Base-by-base conservation (phyloP, 2,888 invertebrate genomes). In the Amphiduros pacificus region DNA sequence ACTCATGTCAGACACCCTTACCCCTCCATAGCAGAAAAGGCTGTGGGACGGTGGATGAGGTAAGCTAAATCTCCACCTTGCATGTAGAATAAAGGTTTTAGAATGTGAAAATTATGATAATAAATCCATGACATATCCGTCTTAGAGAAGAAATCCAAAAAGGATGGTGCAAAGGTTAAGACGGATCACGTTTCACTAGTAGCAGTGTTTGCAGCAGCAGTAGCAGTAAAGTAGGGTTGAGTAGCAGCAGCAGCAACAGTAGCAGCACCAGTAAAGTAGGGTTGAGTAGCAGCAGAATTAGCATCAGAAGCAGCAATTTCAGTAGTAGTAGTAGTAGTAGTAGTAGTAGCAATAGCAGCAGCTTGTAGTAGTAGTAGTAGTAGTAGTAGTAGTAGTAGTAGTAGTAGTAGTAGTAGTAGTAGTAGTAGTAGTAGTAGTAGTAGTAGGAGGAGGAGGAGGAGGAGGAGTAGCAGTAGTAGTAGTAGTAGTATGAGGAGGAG, bases 11-110 rank as follows among this genome's bases (percentile, higher is more conserved):
- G 93, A 67, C 90, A 89, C 77, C 93, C 94, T 0, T 91, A 93
- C 76, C 90, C 92, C 0, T 91, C 93, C 0, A 87, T 94, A 24
- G 92, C 91, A 0, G 90, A 92, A 76, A 82, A 91, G 50, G 89
- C 91, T 0, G 90, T 88, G 71, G 94, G 94, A 5, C 73, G 67
- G 61, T 63, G 22, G 17, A 61, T 61, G 61, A 56, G 40, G 61
- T 53, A 40, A n/a, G 53, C 49, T 28, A 31, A 4, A 24, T 22
- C 22, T 6, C 26, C 52, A 9, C 9, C 11, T 27, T 51, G n/a
- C n/a, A n/a, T n/a, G n/a, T n/a, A n/a, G n/a, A n/a, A n/a, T n/a
- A n/a, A n/a, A n/a, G n/a, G n/a, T n/a, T n/a, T n/a, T n/a, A n/a
- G n/a, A n/a, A n/a, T n/a, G n/a, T n/a, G n/a, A n/a, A n/a, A n/a